Evolutionary conservation across 2,113 vertebrate genomes (phyloP), one percentile per base, ranked within the genome.

Genomic region (Rousettus leschenaultii): DNA sequence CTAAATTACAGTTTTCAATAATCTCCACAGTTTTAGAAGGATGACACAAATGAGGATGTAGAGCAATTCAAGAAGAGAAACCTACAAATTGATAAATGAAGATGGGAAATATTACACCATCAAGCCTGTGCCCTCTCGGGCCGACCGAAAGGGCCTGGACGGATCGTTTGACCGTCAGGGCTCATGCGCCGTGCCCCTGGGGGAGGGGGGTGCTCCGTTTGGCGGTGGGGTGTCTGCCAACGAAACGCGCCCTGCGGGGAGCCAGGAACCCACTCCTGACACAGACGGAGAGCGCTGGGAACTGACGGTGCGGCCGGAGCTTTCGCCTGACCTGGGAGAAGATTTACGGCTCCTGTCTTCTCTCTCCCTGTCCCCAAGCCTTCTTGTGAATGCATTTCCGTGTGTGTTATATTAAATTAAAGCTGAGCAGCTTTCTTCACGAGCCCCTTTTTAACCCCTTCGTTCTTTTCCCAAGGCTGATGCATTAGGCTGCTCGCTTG

Each of bases 261-360:
- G 63, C 40, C 15, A 28, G 48, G 53, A 14, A 35, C 2, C 0
- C 13, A 26, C 9, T 51, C 68, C 51, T 55, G 18, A 22, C 28
- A 9, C 10, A 7, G 9, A 22, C 2, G 30, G n/a, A 45, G 3
- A 19, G 33, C 7, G 19, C 18, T 0, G 35, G 66, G 26, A 2
- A 51, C 13, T 7, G 30, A 55, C 38, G 15, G 4, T 1, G 24
- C 3, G 0, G 18, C 3, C 0, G 2, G 33, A 40, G 26, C 10
- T 65, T 8, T 30, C 43, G 9, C 38, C 1, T 6, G 7, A 73
- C 30, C 9, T 5, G 33, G 3, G 71, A 45, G 57, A 38, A 4
- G 57, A 51, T 7, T 28, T 28, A 3, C 14, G 51, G 21, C 30
- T 51, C 48, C 77, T 30, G 22, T 33, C n/a, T 63, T 9, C 55